Conservation (phyloP, 1,140 invertebrate species). For the Rhopalosiphum maidis region DNA sequence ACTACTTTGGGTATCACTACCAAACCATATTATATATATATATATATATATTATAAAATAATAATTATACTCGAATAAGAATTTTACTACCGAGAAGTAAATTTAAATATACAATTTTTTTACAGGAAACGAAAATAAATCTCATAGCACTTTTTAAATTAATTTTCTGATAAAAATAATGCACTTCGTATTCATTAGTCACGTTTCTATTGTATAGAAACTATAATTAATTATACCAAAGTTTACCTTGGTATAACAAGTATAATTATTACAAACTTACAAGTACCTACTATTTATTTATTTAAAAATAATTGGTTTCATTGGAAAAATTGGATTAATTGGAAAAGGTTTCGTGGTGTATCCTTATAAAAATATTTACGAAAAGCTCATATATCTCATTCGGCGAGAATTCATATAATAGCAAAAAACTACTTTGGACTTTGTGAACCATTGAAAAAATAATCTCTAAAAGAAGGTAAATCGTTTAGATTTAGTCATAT, state of each 20-base stretch:
- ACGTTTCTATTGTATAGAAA: neutral
- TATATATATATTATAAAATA: neutral
- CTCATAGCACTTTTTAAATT: neutral
- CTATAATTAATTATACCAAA: neutral
- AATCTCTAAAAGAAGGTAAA: neutral
- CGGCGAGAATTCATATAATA: neutral
- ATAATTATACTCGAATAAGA: neutral
- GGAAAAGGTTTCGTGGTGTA: neutral
- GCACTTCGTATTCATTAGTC: too few species aligned
- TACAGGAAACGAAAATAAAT: neutral
- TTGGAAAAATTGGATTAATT: too few species aligned
- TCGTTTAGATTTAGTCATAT: neutral
- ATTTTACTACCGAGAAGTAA: neutral
- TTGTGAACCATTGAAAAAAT: neutral
- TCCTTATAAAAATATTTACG: neutral
- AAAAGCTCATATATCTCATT: neutral
- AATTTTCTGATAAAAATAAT: neutral
- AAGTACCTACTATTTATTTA: neutral
- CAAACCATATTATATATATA: neutral
- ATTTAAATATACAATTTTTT: too few species aligned
- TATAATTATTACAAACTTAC: constrained; percentile 5
- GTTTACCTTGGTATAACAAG: neutral
- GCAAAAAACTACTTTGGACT: neutral
- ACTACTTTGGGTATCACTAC: neutral
- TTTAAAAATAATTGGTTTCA: neutral